Base-by-base conservation (phyloP, 2,888 invertebrate species). In the Clunio marinus region DNA sequence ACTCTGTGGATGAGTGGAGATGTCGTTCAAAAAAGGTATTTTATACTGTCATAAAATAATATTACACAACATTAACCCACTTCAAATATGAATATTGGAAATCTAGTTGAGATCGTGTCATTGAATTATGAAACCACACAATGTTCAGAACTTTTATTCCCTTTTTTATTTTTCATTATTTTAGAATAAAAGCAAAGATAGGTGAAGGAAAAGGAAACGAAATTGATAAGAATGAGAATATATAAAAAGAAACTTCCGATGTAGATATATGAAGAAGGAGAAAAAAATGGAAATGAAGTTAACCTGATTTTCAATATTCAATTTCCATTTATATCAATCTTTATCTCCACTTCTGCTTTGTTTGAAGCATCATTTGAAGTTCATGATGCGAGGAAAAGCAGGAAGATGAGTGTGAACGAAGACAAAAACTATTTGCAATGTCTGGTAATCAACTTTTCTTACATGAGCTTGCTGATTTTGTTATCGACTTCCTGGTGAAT, bases 11-110 rank as follows among this genome's bases (percentile, higher is more conserved):
- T 24, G 46, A 20, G 20, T 27, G 28, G 58, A 58, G 2, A 51
- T n/a, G n/a, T 15, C n/a, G 32, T 57, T 15, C 20, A 20, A 20
- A 20, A 17, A 58, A 58, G 17, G 58, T 27, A 32, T 15, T 58
- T 58, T 32, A 58, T 32, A 32, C n/a, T 15, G 32, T 28, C 58
- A 32, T 58, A 58, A 58, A 58, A 58, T 58, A 32, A 58, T 58
- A 58, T 58, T 58, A 58, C 58, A 32, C 58, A 28, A 58, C 58
- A 58, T 58, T 58, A 58, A 58, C 58, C 58, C 32, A 58, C 58
- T 58, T 32, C 32, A 32, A 32, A 58, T 58, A 58, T 58, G 58
- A 58, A 58, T 32, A 32, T 58, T 58, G 8, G 32, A 27, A 28
- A 32, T 58, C n/a, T 20, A 20, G 46, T 46, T 46, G 20, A 20